Evolutionary conservation across 2,888 invertebrate species (phyloP).

Genomic region (Rapana venosa): DNA sequence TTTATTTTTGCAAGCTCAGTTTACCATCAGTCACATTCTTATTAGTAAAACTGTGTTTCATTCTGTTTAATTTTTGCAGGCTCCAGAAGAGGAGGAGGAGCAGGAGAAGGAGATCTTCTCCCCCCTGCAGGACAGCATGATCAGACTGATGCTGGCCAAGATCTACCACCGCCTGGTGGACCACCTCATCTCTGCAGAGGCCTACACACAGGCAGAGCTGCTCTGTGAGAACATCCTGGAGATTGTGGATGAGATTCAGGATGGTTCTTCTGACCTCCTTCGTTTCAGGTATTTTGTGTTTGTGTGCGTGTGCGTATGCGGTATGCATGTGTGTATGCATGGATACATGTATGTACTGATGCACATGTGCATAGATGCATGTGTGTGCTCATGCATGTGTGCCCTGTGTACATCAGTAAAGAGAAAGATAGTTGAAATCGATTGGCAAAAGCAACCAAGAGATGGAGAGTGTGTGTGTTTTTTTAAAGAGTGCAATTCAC

Average conservation of each 20-base stretch:
- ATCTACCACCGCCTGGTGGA: constrained; percentile 67
- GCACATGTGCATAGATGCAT: neutral
- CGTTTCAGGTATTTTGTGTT: constrained; percentile 51
- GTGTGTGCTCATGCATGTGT: neutral
- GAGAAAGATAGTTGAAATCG: too few relatives aligned
- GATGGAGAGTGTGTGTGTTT: too few relatives aligned
- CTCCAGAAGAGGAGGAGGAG: constrained; percentile 30
- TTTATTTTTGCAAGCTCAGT: neutral
- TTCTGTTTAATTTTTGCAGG: neutral
- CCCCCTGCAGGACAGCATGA: constrained; percentile 66
- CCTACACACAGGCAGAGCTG: constrained; percentile 67
- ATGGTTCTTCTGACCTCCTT: constrained; percentile 68
- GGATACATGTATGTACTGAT: too few relatives aligned
- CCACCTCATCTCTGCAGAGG: constrained; percentile 65
- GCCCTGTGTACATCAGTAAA: neutral
- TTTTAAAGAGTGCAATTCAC: too few relatives aligned
- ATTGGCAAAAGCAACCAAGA: too few relatives aligned
- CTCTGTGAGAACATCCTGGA: constrained; percentile 69
- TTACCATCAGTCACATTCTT: too few relatives aligned
- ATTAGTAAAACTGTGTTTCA: neutral
- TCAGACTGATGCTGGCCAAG: constrained; percentile 67
- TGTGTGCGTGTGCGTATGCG: too few relatives aligned
- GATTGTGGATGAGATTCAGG: constrained; percentile 71
- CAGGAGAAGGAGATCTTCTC: constrained; percentile 62
- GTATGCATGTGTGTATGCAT: neutral